phyloP scores from a whole-genome alignment of 2,888 invertebrate genomes.

The Pyrgus malvae region DNA sequence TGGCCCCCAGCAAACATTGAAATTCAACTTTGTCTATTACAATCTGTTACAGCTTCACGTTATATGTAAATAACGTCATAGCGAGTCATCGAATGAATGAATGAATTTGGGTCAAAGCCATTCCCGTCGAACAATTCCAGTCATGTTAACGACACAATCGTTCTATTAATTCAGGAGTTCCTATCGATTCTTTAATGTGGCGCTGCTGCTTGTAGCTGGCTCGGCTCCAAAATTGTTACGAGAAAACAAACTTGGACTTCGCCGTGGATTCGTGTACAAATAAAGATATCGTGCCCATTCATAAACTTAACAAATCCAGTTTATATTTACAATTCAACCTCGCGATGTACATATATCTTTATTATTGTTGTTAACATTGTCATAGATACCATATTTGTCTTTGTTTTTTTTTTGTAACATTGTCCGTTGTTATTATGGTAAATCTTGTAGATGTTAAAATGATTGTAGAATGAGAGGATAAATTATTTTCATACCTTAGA shows the following conservation, averaged over 20 bases:
- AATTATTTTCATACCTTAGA: no score
- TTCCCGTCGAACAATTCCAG: constrained; percentile 6
- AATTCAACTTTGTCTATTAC: no score
- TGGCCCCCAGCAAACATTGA: no score
- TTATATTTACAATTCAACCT: not conserved
- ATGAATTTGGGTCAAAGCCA: constrained; percentile 6
- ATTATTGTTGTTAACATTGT: constrained; percentile 6
- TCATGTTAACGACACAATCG: constrained; percentile 6
- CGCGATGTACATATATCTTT: constrained; percentile 2
- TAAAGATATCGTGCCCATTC: constrained; percentile 7
- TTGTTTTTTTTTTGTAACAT: not conserved
- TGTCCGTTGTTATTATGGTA: no score
- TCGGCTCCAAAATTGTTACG: constrained; percentile 1
- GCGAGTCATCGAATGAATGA: no score
- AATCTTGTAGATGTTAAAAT: no score
- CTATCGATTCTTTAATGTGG: not conserved
- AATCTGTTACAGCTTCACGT: no score
- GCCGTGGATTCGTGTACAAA: constrained; percentile 2
- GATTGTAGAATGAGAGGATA: no score
- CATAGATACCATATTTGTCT: constrained; percentile 4
- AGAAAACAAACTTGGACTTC: constrained; percentile 1
- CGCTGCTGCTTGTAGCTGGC: not conserved
- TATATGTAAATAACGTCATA: no score
- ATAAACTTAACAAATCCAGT: constrained; percentile 1
- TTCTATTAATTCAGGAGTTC: constrained; percentile 3